phyloP scores from a whole-genome alignment of 2,113 vertebrate genomes.

The Mus pahari region DNA sequence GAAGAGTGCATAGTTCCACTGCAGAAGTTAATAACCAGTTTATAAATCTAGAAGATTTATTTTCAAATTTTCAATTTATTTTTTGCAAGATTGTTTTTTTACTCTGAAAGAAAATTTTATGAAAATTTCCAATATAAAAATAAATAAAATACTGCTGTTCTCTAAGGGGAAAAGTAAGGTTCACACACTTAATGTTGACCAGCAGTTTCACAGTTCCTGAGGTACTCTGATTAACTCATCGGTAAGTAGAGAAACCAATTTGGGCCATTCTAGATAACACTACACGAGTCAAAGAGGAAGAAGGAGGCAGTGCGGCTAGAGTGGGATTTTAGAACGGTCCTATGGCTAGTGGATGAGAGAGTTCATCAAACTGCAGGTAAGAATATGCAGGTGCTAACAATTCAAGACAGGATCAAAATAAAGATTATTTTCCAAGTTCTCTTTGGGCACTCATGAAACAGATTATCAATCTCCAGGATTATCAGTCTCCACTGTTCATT shows the following conservation, averaged over 20 bases:
- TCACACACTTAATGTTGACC: not conserved
- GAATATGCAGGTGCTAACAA: constrained; percentile 28
- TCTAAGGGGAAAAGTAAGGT: not conserved
- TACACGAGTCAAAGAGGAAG: not conserved
- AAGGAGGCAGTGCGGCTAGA: constrained; percentile 11
- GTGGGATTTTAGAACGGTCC: constrained; percentile 42
- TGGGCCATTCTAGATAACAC: not conserved
- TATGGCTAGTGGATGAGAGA: not conserved
- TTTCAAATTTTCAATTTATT: not conserved
- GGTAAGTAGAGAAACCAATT: not conserved
- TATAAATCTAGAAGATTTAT: constrained; percentile 39
- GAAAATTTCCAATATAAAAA: not conserved
- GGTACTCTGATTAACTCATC: constrained; percentile 6
- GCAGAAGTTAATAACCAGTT: not conserved
- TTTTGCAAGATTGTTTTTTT: not conserved
- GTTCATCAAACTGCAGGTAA: not conserved
- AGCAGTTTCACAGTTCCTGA: not conserved
- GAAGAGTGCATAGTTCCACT: constrained; percentile 1
- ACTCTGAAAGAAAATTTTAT: not conserved
- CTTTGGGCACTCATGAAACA: not conserved
- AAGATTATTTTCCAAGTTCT: constrained; percentile 5
- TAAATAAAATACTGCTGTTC: not conserved
- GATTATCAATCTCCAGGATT: not conserved
- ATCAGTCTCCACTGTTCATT: not conserved
- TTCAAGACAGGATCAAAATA: not conserved